Percentiles rank a stretch among this genome's conserved stretches.
Evolutionary conservation across 2,113 vertebrate genomes (phyloP).

Genomic region (Elachura formosa): DNA sequence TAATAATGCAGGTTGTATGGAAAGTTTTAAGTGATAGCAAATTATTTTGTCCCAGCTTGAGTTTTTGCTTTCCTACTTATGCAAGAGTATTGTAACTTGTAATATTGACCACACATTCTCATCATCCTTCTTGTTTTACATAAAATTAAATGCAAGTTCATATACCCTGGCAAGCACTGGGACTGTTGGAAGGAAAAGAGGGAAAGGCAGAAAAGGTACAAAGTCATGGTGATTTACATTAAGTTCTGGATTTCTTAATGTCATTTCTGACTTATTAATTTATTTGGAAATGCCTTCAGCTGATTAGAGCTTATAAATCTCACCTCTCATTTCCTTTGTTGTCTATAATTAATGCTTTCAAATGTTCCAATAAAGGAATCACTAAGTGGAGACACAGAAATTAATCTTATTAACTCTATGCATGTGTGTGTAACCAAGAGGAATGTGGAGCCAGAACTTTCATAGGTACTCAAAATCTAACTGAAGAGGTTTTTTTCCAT

Average conservation of each 20-base stretch:
- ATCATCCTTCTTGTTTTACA: background rate
- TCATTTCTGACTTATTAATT: slow-evolving; percentile 19
- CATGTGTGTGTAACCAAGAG: background rate
- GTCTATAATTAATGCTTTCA: background rate
- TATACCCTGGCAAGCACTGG: background rate
- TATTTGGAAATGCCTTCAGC: slow-evolving; percentile 39
- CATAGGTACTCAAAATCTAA: background rate
- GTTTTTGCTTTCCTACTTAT: background rate
- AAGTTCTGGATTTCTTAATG: background rate
- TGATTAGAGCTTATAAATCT: background rate
- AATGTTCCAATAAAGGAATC: slow-evolving; percentile 18
- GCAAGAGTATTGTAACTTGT: background rate
- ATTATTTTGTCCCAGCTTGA: background rate
- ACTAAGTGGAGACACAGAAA: background rate
- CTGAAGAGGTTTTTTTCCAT: background rate
- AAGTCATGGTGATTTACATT: background rate
- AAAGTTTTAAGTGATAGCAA: background rate
- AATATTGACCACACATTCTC: background rate
- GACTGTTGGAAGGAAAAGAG: background rate
- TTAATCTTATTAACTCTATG: background rate
- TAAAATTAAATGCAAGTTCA: background rate
- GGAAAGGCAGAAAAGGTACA: background rate
- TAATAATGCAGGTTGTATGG: background rate
- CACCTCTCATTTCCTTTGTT: background rate
- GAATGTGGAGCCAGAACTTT: background rate